Evolutionary conservation across 2,113 vertebrate genomes (phyloP).

Genomic region (Chaetops frenatus): DNA sequence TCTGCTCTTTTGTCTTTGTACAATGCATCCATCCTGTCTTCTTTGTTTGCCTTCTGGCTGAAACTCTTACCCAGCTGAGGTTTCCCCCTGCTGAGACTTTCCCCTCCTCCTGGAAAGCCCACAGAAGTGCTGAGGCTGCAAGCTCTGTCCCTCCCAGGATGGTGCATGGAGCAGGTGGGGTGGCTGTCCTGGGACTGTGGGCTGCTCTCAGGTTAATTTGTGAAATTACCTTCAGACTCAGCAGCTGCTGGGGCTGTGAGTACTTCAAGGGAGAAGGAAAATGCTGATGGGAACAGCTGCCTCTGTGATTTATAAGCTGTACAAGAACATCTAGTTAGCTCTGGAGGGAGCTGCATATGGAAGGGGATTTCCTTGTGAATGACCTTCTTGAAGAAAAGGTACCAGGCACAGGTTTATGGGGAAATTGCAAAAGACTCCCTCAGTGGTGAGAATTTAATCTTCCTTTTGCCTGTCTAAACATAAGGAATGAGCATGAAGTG

Average conservation of each 20-base stretch:
- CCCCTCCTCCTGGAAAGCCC: not conserved
- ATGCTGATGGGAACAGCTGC: conserved; percentile 46
- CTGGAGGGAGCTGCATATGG: not conserved
- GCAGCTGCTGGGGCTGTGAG: conserved; percentile 5
- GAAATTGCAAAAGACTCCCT: not conserved
- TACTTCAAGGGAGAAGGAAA: conserved; percentile 33
- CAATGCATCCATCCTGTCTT: not conserved
- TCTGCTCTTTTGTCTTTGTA: not conserved
- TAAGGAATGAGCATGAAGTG: not conserved
- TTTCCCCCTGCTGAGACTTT: not conserved
- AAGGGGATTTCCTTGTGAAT: conserved; percentile 34
- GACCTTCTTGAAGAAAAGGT: not conserved
- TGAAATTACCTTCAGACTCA: conserved; percentile 49
- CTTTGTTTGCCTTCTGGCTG: not conserved
- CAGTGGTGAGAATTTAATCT: not conserved
- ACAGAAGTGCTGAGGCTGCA: conserved; percentile 14
- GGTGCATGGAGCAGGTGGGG: not conserved
- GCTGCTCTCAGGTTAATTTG: conserved; percentile 45
- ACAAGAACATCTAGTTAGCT: not conserved
- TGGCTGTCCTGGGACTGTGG: conserved; percentile 13
- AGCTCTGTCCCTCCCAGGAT: not conserved
- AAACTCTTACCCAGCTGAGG: not conserved
- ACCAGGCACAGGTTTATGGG: not conserved
- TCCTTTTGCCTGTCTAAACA: not conserved
- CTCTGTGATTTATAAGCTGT: conserved; percentile 38